Base-by-base conservation (phyloP, 2,888 invertebrate genomes). In the Biston stratarius region DNA sequence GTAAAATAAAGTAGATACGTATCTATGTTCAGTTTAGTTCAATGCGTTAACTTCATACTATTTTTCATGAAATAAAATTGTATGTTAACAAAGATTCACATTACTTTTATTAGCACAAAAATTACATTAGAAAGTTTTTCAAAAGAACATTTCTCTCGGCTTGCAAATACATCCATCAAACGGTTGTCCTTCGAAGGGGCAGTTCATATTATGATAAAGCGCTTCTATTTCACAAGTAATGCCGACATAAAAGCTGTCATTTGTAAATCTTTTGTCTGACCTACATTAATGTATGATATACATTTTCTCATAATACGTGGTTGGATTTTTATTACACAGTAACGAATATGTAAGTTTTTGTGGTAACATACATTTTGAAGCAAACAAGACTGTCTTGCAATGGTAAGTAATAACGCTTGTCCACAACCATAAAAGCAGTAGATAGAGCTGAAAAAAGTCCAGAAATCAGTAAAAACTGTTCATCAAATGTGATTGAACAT, bases 241-340 rank as follows among this genome's bases (percentile, higher is more conserved):
- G 55, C 61, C 61, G 47, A 66, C 61, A 61, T 66, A 61, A 67
- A 61, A 48, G 66, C 61, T 61, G 61, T 58, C 61, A 58, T 61
- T 61, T 67, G 61, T 67, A 58, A 67, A 67, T 67, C 61, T 67
- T 67, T 67, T 67, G 66, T 67, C 61, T 66, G 66, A 61, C 65
- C 61, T 24, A 65, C 38, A 61, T 66, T 61, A 59, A 40, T 49
- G 45, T 24, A 12, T 61, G 51, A 61, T 66, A 42, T 40, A 58
- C 44, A 14, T 77, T 73, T 76, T 71, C 64, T 71, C 71, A 78
- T 78, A 72, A 71, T 64, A 49, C 60, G 76, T 76, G 40, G 40
- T 24, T 49, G 33, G 49, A 12, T 34, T 49, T 59, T 59, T 56
- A 58, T 58, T 58, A 45, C 38, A 14, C 14, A 14, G 52, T 38